These are phyloP conservation scores for Motacilla tschutschensis DNA, from an alignment of 2,113 vertebrate genomes.

Conservation along the genomic window DNA sequence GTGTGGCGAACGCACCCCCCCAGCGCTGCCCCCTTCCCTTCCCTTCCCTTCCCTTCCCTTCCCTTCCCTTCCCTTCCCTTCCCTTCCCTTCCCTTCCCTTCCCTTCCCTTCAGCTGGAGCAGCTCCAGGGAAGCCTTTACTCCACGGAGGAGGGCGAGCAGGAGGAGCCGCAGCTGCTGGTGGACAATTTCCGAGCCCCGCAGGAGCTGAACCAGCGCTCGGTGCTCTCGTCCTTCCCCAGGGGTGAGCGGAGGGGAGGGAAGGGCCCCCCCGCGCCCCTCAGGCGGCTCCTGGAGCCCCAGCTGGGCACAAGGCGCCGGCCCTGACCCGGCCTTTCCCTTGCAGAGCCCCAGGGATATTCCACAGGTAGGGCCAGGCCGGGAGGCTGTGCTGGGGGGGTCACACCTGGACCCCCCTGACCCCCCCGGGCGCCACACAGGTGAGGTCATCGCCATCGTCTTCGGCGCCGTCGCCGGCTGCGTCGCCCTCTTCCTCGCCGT, in stretches of 20 bases:
- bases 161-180: not conserved
- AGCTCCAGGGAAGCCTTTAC: conserved; percentile 60
- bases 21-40: not conserved
- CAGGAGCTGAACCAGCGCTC: conserved; percentile 65
- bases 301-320: fast-evolving
- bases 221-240: conserved; percentile 57
- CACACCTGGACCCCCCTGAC: not conserved
- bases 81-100: too few species aligned
- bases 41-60: too few species aligned
- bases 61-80: not conserved
- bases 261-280: not conserved
- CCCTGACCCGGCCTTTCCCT: not conserved
- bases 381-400: not conserved
- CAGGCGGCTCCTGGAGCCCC: fast-evolving
- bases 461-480: conserved; percentile 42
- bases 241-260: conserved; percentile 15
- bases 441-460: conserved; percentile 55
- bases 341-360: not conserved
- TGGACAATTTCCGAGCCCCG: conserved; percentile 55
- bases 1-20: fast-evolving
- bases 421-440: not conserved
- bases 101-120: conserved; percentile 75
- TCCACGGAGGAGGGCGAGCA: not conserved
- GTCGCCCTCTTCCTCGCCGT: conserved; percentile 29
- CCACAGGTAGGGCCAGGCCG: not conserved